A percentile compares a stretch with the other conserved stretches of the same genome.
phyloP scores from a whole-genome alignment of 2,113 vertebrate genomes.

The Panurus biarmicus region DNA sequence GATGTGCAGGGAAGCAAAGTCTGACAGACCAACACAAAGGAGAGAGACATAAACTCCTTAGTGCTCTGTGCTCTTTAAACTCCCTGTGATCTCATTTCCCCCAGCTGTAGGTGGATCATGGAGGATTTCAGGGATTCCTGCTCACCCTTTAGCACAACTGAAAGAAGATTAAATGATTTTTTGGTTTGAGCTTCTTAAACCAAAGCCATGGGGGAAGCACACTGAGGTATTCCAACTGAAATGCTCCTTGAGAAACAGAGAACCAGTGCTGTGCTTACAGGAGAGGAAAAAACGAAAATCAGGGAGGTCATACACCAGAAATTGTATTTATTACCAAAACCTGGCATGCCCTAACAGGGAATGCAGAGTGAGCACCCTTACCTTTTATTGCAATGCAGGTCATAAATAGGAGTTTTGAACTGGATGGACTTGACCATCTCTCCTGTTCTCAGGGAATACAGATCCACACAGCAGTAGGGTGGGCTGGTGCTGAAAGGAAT shows the following conservation, averaged over 20 bases:
- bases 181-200: background rate
- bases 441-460: slow-evolving; percentile 90
- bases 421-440: slow-evolving; percentile 99
- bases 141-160: background rate
- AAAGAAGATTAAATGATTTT: slow-evolving; percentile 5
- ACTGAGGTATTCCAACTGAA: background rate
- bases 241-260: background rate
- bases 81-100: background rate
- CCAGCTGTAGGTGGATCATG: background rate
- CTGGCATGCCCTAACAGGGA: background rate
- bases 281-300: background rate
- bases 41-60: background rate
- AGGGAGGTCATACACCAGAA: background rate
- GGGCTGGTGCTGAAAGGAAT: slow-evolving; percentile 81
- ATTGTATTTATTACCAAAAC: background rate
- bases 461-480: slow-evolving; percentile 92
- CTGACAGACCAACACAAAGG: background rate
- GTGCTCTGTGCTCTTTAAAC: background rate
- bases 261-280: background rate
- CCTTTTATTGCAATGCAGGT: slow-evolving; percentile 95
- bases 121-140: background rate
- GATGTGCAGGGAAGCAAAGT: background rate
- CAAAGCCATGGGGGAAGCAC: background rate
- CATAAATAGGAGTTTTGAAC: slow-evolving; percentile 97
- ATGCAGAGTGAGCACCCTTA: slow-evolving; percentile 24